Evolutionary conservation across 2,797 vertebrate genomes (phyloP), one percentile per base, ranked within the genome.

Genomic region (Parauchenoglanis ngamensis): DNA sequence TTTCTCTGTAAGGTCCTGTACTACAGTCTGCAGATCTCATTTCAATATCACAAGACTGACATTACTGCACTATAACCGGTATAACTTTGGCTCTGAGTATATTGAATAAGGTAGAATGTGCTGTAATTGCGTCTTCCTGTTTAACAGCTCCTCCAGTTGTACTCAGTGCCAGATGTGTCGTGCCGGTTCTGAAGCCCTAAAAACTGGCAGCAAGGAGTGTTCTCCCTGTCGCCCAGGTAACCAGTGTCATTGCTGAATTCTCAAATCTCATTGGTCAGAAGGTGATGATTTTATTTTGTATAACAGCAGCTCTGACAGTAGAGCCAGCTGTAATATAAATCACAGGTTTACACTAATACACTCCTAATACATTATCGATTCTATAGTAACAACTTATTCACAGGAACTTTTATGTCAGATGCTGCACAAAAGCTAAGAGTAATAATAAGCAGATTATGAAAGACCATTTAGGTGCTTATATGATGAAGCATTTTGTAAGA

Each of bases 221-320:
- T 88, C 89, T 7, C 93, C 85, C 0, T 97, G 97, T 92, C 95
- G 78, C 0, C 96, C 97, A 94, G 97, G 97, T 97, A 94, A 88
- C 25, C 65, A 59, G 23, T 35, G 23, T 0, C 23, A 5, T 13
- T 19, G 7, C 10, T 57, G 28, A 31, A 31, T 77, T 56, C 17
- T 56, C 28, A 77, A 77, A 19, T 19, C 7, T 31, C 7, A 31
- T 19, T 77, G 49, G 3, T 28, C 7, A 76, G 13, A 28, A 76
- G 73, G 46, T 49, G 72, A 25, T 76, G 15, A 28, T 40, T 23
- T 72, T 23, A 21, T 72, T 44, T 72, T 44, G 21, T 23, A 10
- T 72, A 44, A 72, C 40, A 49, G 46, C 73, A 76, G 46, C 7
- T 52, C 6, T 52, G 44, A 44, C 35, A 23, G 35, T 72, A 40